Conservation (phyloP, 2,113 vertebrate genomes). For the Siniperca knerii region DNA sequence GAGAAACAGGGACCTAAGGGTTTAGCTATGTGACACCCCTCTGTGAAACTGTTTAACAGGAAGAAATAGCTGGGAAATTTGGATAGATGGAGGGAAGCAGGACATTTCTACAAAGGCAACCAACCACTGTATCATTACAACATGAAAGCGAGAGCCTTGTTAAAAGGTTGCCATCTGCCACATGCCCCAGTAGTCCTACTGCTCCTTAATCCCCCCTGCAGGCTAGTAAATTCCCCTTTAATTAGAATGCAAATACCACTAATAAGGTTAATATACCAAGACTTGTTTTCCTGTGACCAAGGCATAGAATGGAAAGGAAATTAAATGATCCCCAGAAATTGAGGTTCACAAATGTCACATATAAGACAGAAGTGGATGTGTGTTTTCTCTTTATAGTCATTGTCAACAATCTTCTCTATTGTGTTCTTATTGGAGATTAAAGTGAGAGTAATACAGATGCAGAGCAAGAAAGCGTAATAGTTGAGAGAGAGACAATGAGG, state of each 20-base stretch:
- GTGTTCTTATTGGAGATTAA: slow-evolving; percentile 40
- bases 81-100: slow-evolving; percentile 34
- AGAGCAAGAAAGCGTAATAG: slow-evolving; percentile 13
- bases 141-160: slow-evolving; percentile 67
- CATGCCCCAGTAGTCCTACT: slow-evolving; percentile 57
- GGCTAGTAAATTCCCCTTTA: slow-evolving; percentile 78
- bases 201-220: slow-evolving; percentile 77
- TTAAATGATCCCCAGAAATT: slow-evolving; percentile 64
- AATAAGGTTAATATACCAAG: slow-evolving; percentile 80
- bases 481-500: background rate
- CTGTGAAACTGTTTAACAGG: slow-evolving; percentile 34
- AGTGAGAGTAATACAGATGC: slow-evolving; percentile 37
- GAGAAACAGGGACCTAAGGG: slow-evolving; percentile 23
- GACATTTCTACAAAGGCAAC: slow-evolving; percentile 53
- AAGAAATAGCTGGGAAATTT: slow-evolving; percentile 36
- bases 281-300: slow-evolving; percentile 67
- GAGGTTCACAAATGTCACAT: slow-evolving; percentile 44
- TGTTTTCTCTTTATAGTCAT: slow-evolving; percentile 17
- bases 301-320: slow-evolving; percentile 50
- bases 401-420: slow-evolving; percentile 13
- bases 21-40: slow-evolving; percentile 27
- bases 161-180: slow-evolving; percentile 74
- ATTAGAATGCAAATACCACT: slow-evolving; percentile 80
- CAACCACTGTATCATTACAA: slow-evolving; percentile 66
- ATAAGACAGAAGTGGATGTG: background rate